A percentile compares a stretch with the other conserved stretches of the same genome.
These are phyloP conservation scores for Helicorthomorpha holstii DNA, from an alignment of 1,140 invertebrate genomes.

Conservation along the genomic window DNA sequence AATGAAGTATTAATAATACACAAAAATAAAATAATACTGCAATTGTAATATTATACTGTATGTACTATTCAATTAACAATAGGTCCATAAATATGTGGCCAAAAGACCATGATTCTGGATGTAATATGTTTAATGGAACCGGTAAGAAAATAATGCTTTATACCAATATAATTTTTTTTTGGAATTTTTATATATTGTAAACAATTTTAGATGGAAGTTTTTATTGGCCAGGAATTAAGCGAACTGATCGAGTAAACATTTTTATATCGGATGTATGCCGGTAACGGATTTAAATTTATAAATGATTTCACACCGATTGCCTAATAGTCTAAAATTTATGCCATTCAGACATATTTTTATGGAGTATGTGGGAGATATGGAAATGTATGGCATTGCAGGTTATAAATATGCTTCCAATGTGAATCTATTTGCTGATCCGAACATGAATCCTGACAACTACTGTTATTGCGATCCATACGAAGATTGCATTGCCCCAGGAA, in stretches of 20 bases:
- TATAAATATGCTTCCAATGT: neutral
- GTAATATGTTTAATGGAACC: neutral
- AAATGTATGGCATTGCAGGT: neutral
- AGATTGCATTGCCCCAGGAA: neutral
- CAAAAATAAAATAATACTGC: no score
- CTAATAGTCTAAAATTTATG: neutral
- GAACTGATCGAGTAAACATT: neutral
- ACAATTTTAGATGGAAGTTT: neutral
- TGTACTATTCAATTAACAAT: no score
- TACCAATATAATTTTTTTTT: no score
- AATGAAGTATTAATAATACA: no score
- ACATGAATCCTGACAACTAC: neutral
- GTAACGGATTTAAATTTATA: no score
- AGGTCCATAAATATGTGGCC: no score
- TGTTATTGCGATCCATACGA: neutral
- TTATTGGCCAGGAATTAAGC: neutral
- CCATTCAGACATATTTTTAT: neutral
- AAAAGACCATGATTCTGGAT: no score
- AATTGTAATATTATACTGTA: no score
- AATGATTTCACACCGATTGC: no score
- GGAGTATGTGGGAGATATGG: neutral
- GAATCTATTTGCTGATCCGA: neutral
- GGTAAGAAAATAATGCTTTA: neutral
- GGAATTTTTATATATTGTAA: no score
- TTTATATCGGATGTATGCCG: neutral